A percentile compares a stretch with the other conserved stretches of the same genome.
These are phyloP conservation scores for Heteractis magnifica DNA, from an alignment of 92 coral and sea anemone species.

Conservation along the genomic window DNA sequence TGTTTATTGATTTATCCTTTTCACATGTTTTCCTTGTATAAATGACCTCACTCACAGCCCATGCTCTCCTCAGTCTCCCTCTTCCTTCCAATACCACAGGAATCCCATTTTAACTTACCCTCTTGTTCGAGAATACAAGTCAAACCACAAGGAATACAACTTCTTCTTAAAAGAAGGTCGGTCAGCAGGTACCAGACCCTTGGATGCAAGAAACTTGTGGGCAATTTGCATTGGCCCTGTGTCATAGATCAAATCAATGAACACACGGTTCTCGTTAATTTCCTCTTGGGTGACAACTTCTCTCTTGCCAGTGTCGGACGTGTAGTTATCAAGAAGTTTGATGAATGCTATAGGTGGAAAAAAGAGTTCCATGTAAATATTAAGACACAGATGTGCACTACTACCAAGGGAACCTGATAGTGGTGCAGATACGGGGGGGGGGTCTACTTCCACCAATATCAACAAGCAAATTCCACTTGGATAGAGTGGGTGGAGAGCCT, in stretches of 20 bases:
- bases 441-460: neutral
- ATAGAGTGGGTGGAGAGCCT: too few species aligned
- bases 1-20: too few species aligned
- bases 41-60: too few species aligned
- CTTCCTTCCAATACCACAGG: neutral
- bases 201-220: conserved; percentile 65
- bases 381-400: neutral
- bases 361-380: neutral
- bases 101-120: conserved; percentile 39
- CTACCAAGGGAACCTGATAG: too few species aligned
- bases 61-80: too few species aligned
- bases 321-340: conserved; percentile 91
- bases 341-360: conserved; percentile 62
- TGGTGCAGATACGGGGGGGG: neutral
- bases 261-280: conserved; percentile 75
- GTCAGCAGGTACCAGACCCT: conserved; percentile 57
- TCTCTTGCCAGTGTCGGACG: conserved; percentile 77
- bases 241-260: conserved; percentile 83
- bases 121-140: conserved; percentile 78
- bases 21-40: too few species aligned
- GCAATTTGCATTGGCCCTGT: conserved; percentile 95
- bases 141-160: conserved; percentile 85
- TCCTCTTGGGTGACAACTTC: conserved; percentile 91
- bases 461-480: too few species aligned
- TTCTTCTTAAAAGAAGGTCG: conserved; percentile 64